These are phyloP conservation scores for Pampusana beccarii DNA, from an alignment of 2,113 vertebrate genomes.

Conservation along the genomic window DNA sequence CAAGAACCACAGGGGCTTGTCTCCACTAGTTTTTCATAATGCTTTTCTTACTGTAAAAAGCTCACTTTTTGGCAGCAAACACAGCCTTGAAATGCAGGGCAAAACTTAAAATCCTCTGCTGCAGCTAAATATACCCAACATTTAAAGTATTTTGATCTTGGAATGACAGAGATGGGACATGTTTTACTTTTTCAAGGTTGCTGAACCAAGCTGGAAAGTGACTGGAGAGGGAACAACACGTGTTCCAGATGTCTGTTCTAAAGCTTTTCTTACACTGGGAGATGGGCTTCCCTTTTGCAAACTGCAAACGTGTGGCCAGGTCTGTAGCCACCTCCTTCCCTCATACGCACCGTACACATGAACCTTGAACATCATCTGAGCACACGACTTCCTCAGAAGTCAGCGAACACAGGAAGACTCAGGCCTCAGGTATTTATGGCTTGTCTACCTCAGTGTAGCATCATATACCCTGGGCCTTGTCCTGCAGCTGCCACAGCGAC, in stretches of 20 bases:
- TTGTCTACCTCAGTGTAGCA: background rate
- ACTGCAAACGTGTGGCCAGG: background rate
- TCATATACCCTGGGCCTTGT: background rate
- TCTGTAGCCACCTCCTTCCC: background rate
- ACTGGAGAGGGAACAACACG: background rate
- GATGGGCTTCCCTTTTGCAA: background rate
- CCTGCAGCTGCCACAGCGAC: background rate
- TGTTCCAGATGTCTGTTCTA: background rate
- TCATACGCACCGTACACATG: accelerated
- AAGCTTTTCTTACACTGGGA: background rate
- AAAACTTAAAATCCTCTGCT: background rate
- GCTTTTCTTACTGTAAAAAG: background rate
- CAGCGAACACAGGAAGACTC: background rate
- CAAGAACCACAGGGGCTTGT: background rate
- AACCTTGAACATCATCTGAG: background rate
- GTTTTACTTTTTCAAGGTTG: background rate
- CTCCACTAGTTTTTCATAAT: background rate
- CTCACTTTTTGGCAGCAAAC: background rate
- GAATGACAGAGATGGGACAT: background rate
- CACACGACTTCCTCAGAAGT: background rate
- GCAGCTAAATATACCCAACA: background rate
- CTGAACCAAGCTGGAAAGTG: background rate
- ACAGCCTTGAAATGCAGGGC: background rate
- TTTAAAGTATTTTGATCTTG: background rate
- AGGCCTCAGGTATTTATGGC: slow-evolving; percentile 16